Evolutionary conservation across 2,888 invertebrate genomes (phyloP), one percentile per base, ranked within the genome.

Genomic region (Pyrochroa serraticornis): DNA sequence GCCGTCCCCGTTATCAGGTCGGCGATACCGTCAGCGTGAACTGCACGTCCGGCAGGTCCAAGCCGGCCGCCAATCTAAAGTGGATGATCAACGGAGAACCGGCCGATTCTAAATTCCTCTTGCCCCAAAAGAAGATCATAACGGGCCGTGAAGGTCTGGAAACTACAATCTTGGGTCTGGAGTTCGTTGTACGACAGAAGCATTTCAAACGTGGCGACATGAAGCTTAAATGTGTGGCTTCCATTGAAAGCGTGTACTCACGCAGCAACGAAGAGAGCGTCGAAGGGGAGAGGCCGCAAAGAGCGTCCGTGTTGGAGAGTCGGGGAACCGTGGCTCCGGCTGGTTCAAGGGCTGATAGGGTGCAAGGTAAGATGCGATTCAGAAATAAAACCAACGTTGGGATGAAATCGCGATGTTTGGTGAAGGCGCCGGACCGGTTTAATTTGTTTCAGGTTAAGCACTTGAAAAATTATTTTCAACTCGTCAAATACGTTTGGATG

Each of bases 21-120:
- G 91, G 91, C 8, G 93, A 93, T 76, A 83, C 86, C 43, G 92
- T 93, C 32, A 85, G 88, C 63, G 90, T 93, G 66, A 93, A 92
- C 81, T 93, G 93, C 81, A 91, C 91, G 5, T 92, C 93, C 34
- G 89, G 89, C 9, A 84, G 88, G 66, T 93, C 93, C 39, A 87
- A 90, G 72, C 93, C 93, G 5, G 91, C 92, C 8, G 92, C 92
- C 55, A 86, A 87, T 72, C 85, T 93, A 52, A 87, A 88, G 67
- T 93, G 93, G 93, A 91, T 90, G 82, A 90, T 93, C 80, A 93
- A 93, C 79, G 92, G 91, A 22, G 89, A 92, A 75, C 90, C 88
- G 67, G 83, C 81, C 49, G 82, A 83, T 66, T 72, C 76, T 53
- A 77, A 74, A 64, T 80, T 79, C 69, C 74, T 83, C 54, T 75